Evolutionary conservation across 2,113 vertebrate genomes (phyloP).

Genomic region (Bubo scandiacus): DNA sequence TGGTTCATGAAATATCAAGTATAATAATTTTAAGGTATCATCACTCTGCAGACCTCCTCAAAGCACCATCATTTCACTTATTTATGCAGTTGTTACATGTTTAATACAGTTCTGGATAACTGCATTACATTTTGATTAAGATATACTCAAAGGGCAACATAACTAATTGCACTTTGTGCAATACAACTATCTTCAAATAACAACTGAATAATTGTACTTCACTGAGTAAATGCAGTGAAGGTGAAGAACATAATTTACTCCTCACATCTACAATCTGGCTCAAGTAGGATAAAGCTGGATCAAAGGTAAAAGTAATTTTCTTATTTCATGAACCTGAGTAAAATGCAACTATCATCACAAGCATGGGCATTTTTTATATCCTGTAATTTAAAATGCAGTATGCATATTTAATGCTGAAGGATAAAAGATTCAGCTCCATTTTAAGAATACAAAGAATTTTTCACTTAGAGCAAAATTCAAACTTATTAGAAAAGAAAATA

Average conservation of each 20-base stretch:
- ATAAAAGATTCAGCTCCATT: neutral
- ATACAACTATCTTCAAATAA: neutral
- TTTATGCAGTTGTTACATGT: neutral
- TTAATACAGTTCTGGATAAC: neutral
- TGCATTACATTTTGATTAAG: neutral
- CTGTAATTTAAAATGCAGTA: neutral
- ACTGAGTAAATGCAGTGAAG: neutral
- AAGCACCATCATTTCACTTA: neutral
- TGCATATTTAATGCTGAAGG: neutral
- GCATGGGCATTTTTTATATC: neutral
- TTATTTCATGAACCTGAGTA: neutral
- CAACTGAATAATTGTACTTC: neutral
- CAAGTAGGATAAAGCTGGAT: neutral
- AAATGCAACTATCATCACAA: neutral
- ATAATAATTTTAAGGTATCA: neutral
- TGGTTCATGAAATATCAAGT: neutral
- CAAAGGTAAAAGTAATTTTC: neutral
- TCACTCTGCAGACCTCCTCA: neutral
- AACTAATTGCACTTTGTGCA: neutral
- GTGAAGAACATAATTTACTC: neutral
- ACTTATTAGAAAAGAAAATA: neutral
- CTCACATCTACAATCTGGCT: neutral
- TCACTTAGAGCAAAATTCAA: neutral
- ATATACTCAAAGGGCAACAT: neutral
- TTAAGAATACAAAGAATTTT: neutral